Evolutionary conservation across 1,140 invertebrate genomes (phyloP).

Genomic region (Paraescarpia echinospica): DNA sequence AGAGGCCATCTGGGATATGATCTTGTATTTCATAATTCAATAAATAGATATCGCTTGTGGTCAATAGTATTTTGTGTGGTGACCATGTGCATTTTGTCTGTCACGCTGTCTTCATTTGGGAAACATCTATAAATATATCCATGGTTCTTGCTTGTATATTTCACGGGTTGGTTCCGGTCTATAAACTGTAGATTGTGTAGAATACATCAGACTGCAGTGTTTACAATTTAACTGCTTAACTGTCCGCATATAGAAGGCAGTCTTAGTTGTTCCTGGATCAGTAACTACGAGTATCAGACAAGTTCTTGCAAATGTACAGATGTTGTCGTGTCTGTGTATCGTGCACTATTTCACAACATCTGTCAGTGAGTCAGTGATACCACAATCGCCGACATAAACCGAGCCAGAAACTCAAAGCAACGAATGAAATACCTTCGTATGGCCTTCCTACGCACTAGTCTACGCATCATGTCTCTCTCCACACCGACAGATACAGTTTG

Average conservation of each 20-base stretch:
- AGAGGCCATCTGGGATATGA: background rate
- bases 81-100: background rate
- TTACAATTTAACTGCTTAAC: too few species aligned
- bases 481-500: background rate
- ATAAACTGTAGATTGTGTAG: background rate
- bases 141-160: background rate
- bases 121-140: background rate
- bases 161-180: background rate
- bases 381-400: background rate
- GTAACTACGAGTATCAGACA: background rate
- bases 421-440: background rate
- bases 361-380: background rate
- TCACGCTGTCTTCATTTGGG: background rate
- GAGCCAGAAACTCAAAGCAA: background rate
- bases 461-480: background rate
- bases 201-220: background rate
- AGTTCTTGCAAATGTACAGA: background rate
- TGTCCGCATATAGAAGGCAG: background rate
- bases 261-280: background rate
- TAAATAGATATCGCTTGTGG: background rate
- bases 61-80: background rate
- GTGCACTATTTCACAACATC: background rate
- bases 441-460: background rate
- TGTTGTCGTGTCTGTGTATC: background rate
- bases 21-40: background rate